phyloP scores from a whole-genome alignment of 2,888 invertebrate genomes.

The Antheraea yamamai region DNA sequence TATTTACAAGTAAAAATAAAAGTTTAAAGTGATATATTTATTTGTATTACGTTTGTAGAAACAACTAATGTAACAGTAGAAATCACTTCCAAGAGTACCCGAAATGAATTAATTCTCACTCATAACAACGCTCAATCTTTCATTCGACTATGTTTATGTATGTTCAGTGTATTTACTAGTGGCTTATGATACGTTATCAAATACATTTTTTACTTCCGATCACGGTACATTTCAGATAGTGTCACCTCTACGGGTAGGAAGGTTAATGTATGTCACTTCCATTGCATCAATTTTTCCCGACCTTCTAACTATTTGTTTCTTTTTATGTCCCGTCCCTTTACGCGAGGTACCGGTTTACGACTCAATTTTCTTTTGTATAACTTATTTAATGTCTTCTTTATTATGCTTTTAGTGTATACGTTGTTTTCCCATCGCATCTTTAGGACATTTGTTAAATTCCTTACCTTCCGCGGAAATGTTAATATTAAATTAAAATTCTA shows the following conservation, averaged over 20 bases:
- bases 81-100: background rate
- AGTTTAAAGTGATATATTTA: background rate
- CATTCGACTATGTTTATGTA: background rate
- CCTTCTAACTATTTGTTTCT: background rate
- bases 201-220: constrained; percentile 5
- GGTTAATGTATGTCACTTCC: background rate
- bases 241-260: background rate
- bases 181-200: constrained; percentile 5
- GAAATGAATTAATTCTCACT: background rate
- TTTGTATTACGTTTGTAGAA: background rate
- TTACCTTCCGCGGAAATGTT: background rate
- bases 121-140: background rate
- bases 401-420: background rate
- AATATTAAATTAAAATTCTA: background rate
- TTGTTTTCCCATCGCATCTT: background rate
- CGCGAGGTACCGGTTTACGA: background rate
- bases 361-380: constrained; percentile 8
- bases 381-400: background rate
- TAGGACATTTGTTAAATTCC: background rate
- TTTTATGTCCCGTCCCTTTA: background rate
- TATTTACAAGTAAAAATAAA: background rate
- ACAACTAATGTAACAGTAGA: background rate
- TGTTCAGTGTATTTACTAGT: background rate
- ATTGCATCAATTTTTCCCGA: background rate
- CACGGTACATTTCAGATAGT: background rate